phyloP scores from a whole-genome alignment of 2,797 vertebrate genomes.

The Manis pentadactyla region DNA sequence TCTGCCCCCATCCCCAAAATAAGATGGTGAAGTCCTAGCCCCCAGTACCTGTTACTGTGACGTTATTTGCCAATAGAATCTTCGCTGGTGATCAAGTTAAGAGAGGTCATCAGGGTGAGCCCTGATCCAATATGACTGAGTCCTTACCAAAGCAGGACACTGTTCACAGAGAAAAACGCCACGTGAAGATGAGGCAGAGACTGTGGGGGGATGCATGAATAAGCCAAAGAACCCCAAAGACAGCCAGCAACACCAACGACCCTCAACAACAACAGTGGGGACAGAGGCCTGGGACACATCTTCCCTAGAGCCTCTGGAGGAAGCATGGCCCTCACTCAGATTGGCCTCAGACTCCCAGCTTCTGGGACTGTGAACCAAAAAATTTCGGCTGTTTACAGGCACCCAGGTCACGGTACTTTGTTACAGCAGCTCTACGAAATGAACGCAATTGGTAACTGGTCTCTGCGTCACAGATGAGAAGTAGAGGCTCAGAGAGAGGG shows the following conservation, averaged over 20 bases:
- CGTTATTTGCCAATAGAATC: neutral
- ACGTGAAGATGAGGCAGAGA: neutral
- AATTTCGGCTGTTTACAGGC: fast-evolving
- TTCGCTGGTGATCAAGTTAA: neutral
- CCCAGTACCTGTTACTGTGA: neutral
- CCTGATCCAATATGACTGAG: fast-evolving
- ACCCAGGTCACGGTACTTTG: fast-evolving
- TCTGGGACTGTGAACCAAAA: neutral
- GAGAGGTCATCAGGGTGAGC: fast-evolving
- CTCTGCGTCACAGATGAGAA: neutral
- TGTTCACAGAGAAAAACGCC: fast-evolving
- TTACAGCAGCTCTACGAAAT: neutral
- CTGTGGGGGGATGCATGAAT: fast-evolving
- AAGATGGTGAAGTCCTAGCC: neutral
- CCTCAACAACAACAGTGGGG: neutral
- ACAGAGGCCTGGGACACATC: neutral
- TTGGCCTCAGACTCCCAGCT: neutral
- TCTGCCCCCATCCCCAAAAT: neutral
- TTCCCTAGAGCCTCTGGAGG: fast-evolving
- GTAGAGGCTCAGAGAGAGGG: neutral
- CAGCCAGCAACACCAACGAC: neutral
- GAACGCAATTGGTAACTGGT: fast-evolving
- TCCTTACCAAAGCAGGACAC: neutral
- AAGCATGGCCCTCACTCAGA: fast-evolving
- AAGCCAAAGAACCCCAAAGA: fast-evolving